Conservation (phyloP, 2,113 vertebrate species). For the Mesitornis unicolor region DNA sequence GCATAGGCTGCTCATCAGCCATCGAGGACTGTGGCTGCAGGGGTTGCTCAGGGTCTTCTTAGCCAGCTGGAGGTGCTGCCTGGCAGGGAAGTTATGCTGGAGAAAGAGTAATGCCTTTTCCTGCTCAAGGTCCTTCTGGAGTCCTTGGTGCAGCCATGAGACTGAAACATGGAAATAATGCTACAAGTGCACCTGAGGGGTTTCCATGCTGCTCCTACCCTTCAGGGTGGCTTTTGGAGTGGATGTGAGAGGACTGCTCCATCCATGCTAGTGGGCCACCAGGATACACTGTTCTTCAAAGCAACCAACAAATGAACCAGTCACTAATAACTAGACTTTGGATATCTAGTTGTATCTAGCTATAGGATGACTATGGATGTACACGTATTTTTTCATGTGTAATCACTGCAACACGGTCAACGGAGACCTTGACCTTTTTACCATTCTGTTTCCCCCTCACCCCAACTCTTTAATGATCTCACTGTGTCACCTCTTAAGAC, state of each 20-base stretch:
- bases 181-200: neutral
- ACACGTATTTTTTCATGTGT: neutral
- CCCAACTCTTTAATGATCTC: neutral
- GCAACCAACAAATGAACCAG: neutral
- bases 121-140: neutral
- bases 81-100: neutral
- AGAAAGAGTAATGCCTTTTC: neutral
- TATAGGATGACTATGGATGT: neutral
- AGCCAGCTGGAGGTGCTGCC: neutral
- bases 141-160: neutral
- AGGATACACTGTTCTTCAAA: neutral
- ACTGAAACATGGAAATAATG: neutral
- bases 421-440: neutral
- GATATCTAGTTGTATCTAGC: neutral
- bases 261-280: neutral
- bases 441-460: neutral
- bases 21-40: neutral
- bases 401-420: rapidly evolving
- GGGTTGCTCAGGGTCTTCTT: neutral
- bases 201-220: neutral
- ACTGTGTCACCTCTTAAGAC: neutral
- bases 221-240: neutral
- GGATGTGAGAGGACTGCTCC: neutral
- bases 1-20: neutral
- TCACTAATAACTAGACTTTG: neutral